Evolutionary conservation across 2,797 vertebrate genomes (phyloP), one percentile per base, ranked within the genome.

Genomic region (Sebastolobus altivelis): DNA sequence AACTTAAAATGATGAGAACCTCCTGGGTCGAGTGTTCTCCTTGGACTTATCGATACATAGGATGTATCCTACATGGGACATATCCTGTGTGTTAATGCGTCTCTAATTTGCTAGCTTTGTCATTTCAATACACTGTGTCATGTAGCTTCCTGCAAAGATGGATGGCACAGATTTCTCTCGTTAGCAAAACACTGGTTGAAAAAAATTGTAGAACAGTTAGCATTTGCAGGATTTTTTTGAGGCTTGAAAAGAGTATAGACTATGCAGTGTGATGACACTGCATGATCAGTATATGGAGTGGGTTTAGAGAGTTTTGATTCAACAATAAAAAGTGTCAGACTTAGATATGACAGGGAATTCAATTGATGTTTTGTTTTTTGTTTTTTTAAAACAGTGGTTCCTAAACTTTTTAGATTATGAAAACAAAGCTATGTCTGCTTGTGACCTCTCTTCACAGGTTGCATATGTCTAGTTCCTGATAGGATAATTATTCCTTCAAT

Each of bases 91-190:
- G 65, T 59, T 80, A 79, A 79, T 84, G 59, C 49, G 1, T 25
- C 70, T 80, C 40, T 83, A 78, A 82, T 87, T 87, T 72, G 5
- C 40, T 54, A 16, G 54, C 37, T 84, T 72, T 66, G 72, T 80
- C 65, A 70, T 58, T 75, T 80, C 56, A 31, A 11, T 11, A 54
- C 46, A 37, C n/a, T 1, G 6, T 29, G 37, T 61, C 25, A 74
- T 25, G 46, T 16, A 73, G 66, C 7, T 71, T 81, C 27, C 43
- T 70, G 49, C 37, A 14, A 20, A 77, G 54, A 87, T 78, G 69
- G 37, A 81, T 89, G 73, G 20, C 27, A 72, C 25, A 27, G 56
- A 73, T 54, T 63, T 4, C 5, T 31, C 59, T 71, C 11, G 1
- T 65, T 79, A 63, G 60, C 33, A 72, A 60, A 77, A 70, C 10